Base-by-base conservation (phyloP, 53 echinoderm and acorn worm species). In the Glandiceps talaboti region DNA sequence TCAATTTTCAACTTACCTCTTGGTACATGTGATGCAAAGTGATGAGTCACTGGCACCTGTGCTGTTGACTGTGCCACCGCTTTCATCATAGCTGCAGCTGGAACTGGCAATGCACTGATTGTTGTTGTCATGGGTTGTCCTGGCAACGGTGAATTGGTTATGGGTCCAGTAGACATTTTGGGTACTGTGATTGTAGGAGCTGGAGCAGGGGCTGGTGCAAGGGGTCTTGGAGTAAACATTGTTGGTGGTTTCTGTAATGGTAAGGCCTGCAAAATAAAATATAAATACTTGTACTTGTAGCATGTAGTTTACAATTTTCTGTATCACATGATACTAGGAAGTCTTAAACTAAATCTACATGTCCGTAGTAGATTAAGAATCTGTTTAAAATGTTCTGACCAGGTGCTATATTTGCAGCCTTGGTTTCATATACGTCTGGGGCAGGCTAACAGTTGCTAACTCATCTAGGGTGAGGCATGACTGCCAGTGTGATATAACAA, bases 1-100 rank as follows among this genome's bases (percentile, higher is more conserved):
- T n/a, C n/a, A n/a, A n/a, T n/a, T n/a, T n/a, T n/a, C n/a, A 20
- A n/a, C 87, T 84, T 80, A 87, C 87, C 87, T 84, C 84, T 76
- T 28, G 87, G 87, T 76, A 87, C 32, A 64, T 87, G 87, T 25
- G 87, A 84, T 25, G 83, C 31, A 80, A 83, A 87, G 74, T 73
- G 74, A 1, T 32, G 74, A 77, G 79, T 12, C 32, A 29, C 25
- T 12, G 85, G 76, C 27, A 85, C 31, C 1, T 76, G 80, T 25
- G 75, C 80, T 28, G 79, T 76, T 25, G 85, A 29, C 33, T 79
- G 79, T 76, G 6, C 6, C 6, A 45, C 20, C 6, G 6, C 20
- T 20, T 45, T 45, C 64, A 45, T 45, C 64, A 45, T 45, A 6
- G 64, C 64, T 20, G 85, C 74, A 74, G 75, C 32, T 33, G 85